phyloP scores from a whole-genome alignment of 2,888 invertebrate species.

The Orgyia antiqua region DNA sequence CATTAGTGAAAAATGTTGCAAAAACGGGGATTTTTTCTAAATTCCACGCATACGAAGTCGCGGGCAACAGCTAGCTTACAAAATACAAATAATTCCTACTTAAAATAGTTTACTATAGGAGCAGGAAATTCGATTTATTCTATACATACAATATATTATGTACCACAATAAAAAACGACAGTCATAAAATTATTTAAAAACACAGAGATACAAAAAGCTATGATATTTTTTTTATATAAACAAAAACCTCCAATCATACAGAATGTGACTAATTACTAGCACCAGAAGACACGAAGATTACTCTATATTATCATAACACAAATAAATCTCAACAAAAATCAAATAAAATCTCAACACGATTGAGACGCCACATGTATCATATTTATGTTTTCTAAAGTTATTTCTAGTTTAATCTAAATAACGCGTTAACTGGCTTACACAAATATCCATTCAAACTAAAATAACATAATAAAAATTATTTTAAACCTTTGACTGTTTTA shows the following conservation, averaged over 20 bases:
- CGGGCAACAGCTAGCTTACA: too few relatives aligned
- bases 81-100: too few relatives aligned
- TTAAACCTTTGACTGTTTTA: conserved; percentile 35
- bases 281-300: conserved; percentile 34
- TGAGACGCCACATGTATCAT: conserved; percentile 68
- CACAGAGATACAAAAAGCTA: too few relatives aligned
- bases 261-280: conserved; percentile 40
- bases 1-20: too few relatives aligned
- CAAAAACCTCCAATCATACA: conserved; percentile 36
- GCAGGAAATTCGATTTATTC: too few relatives aligned
- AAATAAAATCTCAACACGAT: conserved; percentile 38
- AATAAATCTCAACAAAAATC: conserved; percentile 49
- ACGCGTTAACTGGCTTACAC: conserved; percentile 45
- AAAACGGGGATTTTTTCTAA: too few relatives aligned
- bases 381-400: conserved; percentile 67
- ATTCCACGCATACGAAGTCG: too few relatives aligned
- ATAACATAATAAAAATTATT: conserved; percentile 61
- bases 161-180: too few relatives aligned
- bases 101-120: too few relatives aligned
- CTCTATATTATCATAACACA: conserved; percentile 38
- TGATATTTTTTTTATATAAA: conserved; percentile 35
- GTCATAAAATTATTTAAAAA: too few relatives aligned
- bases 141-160: too few relatives aligned
- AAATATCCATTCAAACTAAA: conserved; percentile 57
- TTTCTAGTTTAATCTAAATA: conserved; percentile 60